Base-by-base conservation (phyloP, 2,797 vertebrate species). In the Gila robusta region DNA sequence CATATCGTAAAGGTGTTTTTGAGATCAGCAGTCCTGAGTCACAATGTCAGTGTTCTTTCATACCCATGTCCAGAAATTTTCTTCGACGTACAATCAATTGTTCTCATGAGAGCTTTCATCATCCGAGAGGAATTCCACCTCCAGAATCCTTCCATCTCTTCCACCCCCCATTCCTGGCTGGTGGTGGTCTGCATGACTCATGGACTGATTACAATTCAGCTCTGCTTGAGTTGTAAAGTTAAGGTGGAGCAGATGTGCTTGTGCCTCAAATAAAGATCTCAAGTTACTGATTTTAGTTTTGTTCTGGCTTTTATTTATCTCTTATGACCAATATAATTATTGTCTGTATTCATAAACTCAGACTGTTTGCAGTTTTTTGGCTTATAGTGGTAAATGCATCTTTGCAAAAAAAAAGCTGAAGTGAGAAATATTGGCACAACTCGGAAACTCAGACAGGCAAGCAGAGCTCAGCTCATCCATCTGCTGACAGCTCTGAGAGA, bases 71-170 rank as follows among this genome's bases (percentile, higher is more conserved):
- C 37, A 47, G 49, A 71, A 59, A 35, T 85, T 16, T 54, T n/a
- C 26, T 62, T 71, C 4, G 10, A 17, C 32, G 12, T 76, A 26
- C 26, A 79, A 37, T 86, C 56, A 35, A 8, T 49, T 28, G 26
- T 81, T 49, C 69, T 73, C 54, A 73, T 73, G 56, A 59, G 59
- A 73, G 67, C 69, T 74, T 81, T 73, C 54, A 72, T 85, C 77
- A 85, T 80, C 52, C 5, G 39, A 85, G 77, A 73, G 32, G 84
- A 81, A 86, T 73, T 86, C 64, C 79, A 56, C 71, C 47, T 86
- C 79, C 79, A 76, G 26, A 86, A 41, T 74, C 44, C n/a, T 52
- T 69, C 19, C 17, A 26, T 32, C 35, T 39, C n/a, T 59, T 62
- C 59, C 71, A 3, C 9, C 35, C 8, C 49, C 69, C 19, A 9